Evolutionary conservation across 2,113 vertebrate species (phyloP).

Genomic region (Tychaedon coryphoeus): DNA sequence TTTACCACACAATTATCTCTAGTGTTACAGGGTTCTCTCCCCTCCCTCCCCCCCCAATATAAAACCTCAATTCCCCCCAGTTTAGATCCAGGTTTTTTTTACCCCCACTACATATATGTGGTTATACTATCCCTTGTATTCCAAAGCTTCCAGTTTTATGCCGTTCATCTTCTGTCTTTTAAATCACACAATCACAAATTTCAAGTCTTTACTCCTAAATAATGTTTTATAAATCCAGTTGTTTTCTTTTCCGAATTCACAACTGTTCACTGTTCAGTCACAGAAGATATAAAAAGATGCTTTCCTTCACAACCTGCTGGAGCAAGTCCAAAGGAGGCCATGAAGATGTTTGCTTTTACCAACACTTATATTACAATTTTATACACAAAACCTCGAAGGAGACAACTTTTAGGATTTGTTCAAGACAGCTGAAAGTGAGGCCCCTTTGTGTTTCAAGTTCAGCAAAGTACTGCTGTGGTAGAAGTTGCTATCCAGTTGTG

Average conservation of each 20-base stretch:
- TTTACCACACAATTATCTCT: not conserved
- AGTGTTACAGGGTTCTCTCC: not conserved
- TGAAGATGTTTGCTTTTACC: not conserved
- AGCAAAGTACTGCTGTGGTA: not conserved
- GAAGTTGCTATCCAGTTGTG: not conserved
- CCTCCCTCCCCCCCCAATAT: fast-evolving
- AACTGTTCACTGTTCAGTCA: not conserved
- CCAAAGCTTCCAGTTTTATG: not conserved
- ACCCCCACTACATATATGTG: not conserved
- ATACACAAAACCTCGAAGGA: not conserved
- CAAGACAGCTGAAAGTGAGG: not conserved
- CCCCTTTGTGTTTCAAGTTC: not conserved
- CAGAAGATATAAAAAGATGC: not conserved
- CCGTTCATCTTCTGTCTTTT: not conserved
- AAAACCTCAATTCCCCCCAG: not conserved
- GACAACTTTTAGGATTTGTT: not conserved
- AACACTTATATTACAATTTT: not conserved
- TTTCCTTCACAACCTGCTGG: not conserved
- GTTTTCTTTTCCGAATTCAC: not conserved
- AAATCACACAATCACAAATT: not conserved
- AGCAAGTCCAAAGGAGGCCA: not conserved
- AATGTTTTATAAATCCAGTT: not conserved
- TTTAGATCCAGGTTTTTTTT: not conserved
- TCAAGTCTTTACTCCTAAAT: not conserved
- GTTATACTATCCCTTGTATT: not conserved